These are phyloP conservation scores for Clivina fossor DNA, from an alignment of 2,888 invertebrate genomes.

Conservation along the genomic window DNA sequence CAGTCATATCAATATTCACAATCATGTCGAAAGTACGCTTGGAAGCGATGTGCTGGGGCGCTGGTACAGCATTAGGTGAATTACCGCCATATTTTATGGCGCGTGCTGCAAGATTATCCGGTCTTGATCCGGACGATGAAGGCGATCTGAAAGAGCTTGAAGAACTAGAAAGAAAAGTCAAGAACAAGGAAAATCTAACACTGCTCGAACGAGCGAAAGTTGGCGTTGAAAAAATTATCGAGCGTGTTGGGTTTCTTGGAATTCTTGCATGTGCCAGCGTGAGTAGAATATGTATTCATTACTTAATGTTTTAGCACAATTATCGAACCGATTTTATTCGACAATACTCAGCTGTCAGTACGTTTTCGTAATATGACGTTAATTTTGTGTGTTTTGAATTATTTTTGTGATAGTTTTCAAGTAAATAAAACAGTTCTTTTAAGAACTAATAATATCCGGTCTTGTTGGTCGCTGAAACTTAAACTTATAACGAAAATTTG, in stretches of 20 bases:
- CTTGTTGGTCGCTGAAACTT: too few relatives aligned
- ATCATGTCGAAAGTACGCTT: slow-evolving; percentile 94
- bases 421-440: too few relatives aligned
- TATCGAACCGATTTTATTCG: too few relatives aligned
- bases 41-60: slow-evolving; percentile 98
- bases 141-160: slow-evolving; percentile 77
- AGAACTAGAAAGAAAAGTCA: slow-evolving; percentile 65
- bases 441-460: too few relatives aligned
- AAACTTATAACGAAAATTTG: too few relatives aligned
- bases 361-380: too few relatives aligned
- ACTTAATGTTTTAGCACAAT: background rate
- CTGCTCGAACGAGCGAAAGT: slow-evolving; percentile 78
- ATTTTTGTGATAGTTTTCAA: too few relatives aligned
- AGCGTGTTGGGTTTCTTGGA: slow-evolving; percentile 92
- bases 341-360: too few relatives aligned
- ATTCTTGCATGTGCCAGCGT: slow-evolving; percentile 95
- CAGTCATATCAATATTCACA: slow-evolving; percentile 79
- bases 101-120: slow-evolving; percentile 79
- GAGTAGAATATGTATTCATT: slow-evolving; percentile 51
- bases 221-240: slow-evolving; percentile 85
- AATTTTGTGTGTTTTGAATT: too few relatives aligned
- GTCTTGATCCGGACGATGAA: slow-evolving; percentile 61
- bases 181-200: slow-evolving; percentile 61
- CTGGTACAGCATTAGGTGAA: slow-evolving; percentile 98
- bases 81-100: slow-evolving; percentile 99